Conservation (phyloP, 2,888 invertebrate species). For the Drosophila dives region DNA sequence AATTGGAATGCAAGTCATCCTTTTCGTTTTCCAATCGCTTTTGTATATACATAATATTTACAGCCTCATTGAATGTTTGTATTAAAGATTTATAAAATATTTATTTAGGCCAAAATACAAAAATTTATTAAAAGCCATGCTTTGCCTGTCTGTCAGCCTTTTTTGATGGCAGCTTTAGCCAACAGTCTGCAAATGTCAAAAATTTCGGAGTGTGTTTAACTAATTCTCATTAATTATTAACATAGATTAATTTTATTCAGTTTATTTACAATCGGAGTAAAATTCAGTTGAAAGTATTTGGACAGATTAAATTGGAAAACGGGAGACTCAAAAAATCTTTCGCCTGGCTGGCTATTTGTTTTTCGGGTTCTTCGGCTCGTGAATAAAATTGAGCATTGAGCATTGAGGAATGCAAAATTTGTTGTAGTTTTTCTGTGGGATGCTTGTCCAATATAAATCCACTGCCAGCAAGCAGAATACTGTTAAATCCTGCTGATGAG, state of each 20-base stretch:
- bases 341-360: constrained; percentile 9
- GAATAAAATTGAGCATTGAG: constrained; percentile 61
- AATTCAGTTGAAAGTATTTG: constrained; percentile 40
- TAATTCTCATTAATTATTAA: constrained; percentile 3
- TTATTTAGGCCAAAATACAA: neutral
- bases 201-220: neutral
- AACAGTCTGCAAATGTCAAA: neutral
- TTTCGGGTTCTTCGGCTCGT: constrained; percentile 4
- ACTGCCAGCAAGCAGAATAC: constrained; percentile 22
- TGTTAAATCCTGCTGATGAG: too few relatives aligned
- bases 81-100: neutral
- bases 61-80: neutral
- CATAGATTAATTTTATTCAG: constrained; percentile 41
- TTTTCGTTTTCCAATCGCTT: neutral
- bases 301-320: constrained; percentile 52
- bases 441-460: constrained; percentile 60
- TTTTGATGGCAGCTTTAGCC: neutral
- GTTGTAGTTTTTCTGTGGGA: constrained; percentile 51
- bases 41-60: neutral
- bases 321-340: constrained; percentile 36
- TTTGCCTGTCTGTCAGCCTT: neutral
- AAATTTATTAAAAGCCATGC: neutral
- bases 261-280: constrained; percentile 20
- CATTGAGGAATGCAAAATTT: constrained; percentile 48
- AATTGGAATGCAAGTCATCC: neutral